Base-by-base conservation (phyloP, 2,113 vertebrate species). In the Odontophorus gujanensis region DNA sequence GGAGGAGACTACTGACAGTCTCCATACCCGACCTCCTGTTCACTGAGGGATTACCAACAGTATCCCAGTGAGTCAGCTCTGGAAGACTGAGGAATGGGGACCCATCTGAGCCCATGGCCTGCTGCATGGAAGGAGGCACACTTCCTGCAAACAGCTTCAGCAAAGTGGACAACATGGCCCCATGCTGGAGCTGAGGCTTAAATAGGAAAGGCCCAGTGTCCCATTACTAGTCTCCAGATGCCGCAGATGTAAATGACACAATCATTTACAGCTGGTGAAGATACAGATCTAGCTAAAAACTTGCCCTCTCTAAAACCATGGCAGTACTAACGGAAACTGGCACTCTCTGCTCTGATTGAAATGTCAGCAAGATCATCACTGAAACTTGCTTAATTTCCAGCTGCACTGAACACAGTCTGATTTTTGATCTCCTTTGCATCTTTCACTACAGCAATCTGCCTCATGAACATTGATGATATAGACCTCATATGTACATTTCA, bases 41-140 rank as follows among this genome's bases (percentile, higher is more conserved):
- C 47, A 53, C 0, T 15, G n/a, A 4, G 2, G 25, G 30, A 28
- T 43, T 47, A 28, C 19, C 24, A 62, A 32, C 24, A 25, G 12
- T 0, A 0, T 28, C 34, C 36, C 17, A 22, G 19, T 2, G n/a
- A 30, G 40, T 17, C 30, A 67, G 21, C 14, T 3, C 1, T 0
- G 1, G 20, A 28, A 22, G 21, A 16, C 18, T 50, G 14, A 71
- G 36, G 36, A n/a, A 68, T 79, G 10, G 42, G 24, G 9, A 21
- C 51, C 14, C 57, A 20, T 28, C 30, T 20, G 30, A n/a, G 55
- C 55, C 55, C 55, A 17, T 16, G 15, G 5, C 26, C 51, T 53
- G 51, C 26, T 16, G 15, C 26, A 16, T 17, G 30, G 30, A 19
- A 61, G 19, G n/a, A 83, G 55, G 45, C 6, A 9, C 0, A 0